Evolutionary conservation across 2,113 vertebrate genomes (phyloP), one percentile per base, ranked within the genome.

Genomic region (Hoplias malabaricus): DNA sequence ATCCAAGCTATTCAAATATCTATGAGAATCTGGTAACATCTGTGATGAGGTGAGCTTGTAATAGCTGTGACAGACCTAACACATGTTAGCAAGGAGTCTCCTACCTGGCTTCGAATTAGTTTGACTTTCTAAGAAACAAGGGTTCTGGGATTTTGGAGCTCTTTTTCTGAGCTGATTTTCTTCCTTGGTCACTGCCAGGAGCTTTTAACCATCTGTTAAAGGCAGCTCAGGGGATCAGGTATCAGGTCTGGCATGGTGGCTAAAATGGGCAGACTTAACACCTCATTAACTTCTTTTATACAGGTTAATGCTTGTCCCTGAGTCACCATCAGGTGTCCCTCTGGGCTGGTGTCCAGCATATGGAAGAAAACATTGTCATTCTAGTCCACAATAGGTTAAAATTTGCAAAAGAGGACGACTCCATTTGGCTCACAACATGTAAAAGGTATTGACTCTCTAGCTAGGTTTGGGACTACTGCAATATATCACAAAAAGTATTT

Each of bases 261-360:
- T 90, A 90, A 90, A 88, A 87, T 87, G 82, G 88, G 85, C 84
- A 86, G 88, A 90, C 88, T 92, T 90, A 89, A 88, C 88, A 90
- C 90, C 88, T 89, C 90, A 90, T 89, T 87, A 68, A 88, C 88
- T 86, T 82, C 85, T 87, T 91, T 90, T 86, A 90, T 90, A 88
- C 85, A 85, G 86, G 91, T 90, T 91, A 90, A 89, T 66, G 38
- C 61, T 69, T 48, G 66, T 86, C 87, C 75, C 27, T 67, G 85
- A 85, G 88, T 89, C 69, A 88, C 84, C 82, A 83, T 85, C 71
- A 83, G 66, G 77, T 75, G 82, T 50, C 78, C 81, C 69, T 29
- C 19, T 63, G 42, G 38, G 23, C 23, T 67, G 14, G 38, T 23
- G 8, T 63, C 59, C 5, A 10, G 19, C 31, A 84, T 83, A 88